These are phyloP conservation scores for Holacanthella duospinosa DNA, from an alignment of 2,888 invertebrate genomes.

Conservation along the genomic window DNA sequence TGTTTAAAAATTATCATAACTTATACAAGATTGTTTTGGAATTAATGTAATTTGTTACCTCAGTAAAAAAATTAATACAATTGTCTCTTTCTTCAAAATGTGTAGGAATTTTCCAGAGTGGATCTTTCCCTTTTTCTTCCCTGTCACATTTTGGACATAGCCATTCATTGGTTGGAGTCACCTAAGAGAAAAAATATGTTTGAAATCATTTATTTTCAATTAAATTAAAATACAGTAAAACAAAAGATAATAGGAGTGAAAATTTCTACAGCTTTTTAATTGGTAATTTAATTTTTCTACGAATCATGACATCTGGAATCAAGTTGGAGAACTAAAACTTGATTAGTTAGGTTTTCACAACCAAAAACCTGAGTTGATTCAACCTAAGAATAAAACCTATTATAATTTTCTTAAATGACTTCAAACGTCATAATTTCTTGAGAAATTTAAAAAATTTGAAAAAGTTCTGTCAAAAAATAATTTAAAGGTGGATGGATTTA, in stretches of 20 bases:
- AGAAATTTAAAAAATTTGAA: too few species aligned
- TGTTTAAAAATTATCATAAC: background rate
- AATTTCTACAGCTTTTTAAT: background rate
- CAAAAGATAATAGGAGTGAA: background rate
- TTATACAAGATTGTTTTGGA: background rate
- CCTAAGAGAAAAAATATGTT: too few species aligned
- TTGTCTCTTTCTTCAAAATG: constrained; percentile 96
- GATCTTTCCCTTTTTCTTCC: background rate
- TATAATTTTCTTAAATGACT: too few species aligned
- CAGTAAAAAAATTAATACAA: constrained; percentile 90
- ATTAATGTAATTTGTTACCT: constrained; percentile 39
- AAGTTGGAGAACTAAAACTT: too few species aligned
- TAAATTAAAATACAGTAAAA: constrained; percentile 50
- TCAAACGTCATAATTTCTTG: too few species aligned
- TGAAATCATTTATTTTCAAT: constrained; percentile 97
- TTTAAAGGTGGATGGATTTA: too few species aligned
- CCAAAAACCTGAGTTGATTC: too few species aligned
- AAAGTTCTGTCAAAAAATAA: too few species aligned
- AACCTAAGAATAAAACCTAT: too few species aligned
- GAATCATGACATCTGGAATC: too few species aligned
- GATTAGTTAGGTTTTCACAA: too few species aligned
- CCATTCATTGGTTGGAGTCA: constrained; percentile 93
- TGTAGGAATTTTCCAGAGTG: constrained; percentile 57
- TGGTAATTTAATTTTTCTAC: too few species aligned
- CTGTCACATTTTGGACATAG: constrained; percentile 63